Percentiles rank a stretch among this genome's conserved stretches.
Conservation (phyloP, 2,113 vertebrate species). For the Herpailurus yagouaroundi region DNA sequence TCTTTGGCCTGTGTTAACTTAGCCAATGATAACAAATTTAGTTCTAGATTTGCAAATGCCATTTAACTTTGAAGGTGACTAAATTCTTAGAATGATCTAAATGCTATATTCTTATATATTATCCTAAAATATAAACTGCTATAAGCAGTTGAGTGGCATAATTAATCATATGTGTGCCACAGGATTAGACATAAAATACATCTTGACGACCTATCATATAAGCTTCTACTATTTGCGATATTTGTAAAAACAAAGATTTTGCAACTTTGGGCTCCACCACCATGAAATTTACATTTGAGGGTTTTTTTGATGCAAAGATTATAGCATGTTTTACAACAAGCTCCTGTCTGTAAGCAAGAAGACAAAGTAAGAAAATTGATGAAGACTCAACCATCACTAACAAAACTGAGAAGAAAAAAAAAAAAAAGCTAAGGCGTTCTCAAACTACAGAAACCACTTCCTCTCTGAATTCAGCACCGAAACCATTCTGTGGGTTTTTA, state of each 20-base stretch:
- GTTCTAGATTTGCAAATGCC: conserved; percentile 17
- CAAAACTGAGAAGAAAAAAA: not conserved
- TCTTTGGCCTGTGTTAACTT: not conserved
- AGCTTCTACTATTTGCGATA: not conserved
- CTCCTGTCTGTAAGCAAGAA: not conserved
- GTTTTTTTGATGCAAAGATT: not conserved
- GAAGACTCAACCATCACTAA: not conserved
- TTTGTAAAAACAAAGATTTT: conserved; percentile 5
- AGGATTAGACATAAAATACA: not conserved
- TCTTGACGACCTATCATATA: not conserved
- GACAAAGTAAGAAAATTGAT: conserved; percentile 8
- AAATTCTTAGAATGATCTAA: conserved; percentile 17
- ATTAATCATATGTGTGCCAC: not conserved
- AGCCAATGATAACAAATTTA: not conserved
- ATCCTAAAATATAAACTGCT: conserved; percentile 14
- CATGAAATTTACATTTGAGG: not conserved
- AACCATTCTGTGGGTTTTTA: not conserved
- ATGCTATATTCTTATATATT: not conserved
- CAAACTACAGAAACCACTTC: not conserved
- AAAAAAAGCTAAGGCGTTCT: not conserved
- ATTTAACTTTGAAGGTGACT: not conserved
- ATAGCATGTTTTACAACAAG: not conserved
- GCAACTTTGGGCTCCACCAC: not conserved
- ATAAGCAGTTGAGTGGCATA: not conserved
- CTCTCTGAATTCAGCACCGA: conserved; percentile 5